Evolutionary conservation across 2,113 vertebrate species (phyloP).

Genomic region (Aspiorhynchus laticeps): DNA sequence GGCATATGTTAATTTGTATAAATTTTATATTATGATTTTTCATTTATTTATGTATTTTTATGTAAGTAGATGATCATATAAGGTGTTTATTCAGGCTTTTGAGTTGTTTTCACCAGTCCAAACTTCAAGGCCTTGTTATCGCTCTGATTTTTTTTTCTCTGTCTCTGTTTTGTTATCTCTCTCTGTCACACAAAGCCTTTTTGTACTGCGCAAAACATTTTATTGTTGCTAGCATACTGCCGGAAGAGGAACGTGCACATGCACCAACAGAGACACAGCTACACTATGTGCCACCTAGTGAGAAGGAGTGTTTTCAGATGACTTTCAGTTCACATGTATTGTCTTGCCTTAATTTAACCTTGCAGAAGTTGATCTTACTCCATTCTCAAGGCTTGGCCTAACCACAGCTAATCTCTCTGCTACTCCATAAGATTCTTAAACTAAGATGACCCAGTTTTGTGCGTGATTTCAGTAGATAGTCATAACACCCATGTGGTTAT

Average conservation of each 20-base stretch:
- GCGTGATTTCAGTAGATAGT: neutral
- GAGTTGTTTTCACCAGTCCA: constrained; percentile 59
- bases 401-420: constrained; percentile 15
- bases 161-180: neutral
- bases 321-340: neutral
- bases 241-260: neutral
- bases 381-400: neutral
- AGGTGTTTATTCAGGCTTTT: neutral
- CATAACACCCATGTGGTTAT: neutral
- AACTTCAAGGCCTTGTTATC: constrained; percentile 66
- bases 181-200: neutral
- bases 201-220: neutral
- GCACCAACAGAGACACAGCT: neutral
- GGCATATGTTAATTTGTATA: neutral
- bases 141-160: neutral
- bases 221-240: neutral
- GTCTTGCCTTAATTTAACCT: neutral
- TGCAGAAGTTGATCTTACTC: constrained; percentile 29
- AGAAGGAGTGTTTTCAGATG: neutral
- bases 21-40: neutral
- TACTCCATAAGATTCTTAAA: neutral
- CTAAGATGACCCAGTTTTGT: constrained; percentile 23
- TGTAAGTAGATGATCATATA: neutral
- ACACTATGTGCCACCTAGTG: constrained; percentile 9
- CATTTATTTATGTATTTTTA: neutral